Conservation (phyloP, 2,888 invertebrate species). For the Euclidia mi region DNA sequence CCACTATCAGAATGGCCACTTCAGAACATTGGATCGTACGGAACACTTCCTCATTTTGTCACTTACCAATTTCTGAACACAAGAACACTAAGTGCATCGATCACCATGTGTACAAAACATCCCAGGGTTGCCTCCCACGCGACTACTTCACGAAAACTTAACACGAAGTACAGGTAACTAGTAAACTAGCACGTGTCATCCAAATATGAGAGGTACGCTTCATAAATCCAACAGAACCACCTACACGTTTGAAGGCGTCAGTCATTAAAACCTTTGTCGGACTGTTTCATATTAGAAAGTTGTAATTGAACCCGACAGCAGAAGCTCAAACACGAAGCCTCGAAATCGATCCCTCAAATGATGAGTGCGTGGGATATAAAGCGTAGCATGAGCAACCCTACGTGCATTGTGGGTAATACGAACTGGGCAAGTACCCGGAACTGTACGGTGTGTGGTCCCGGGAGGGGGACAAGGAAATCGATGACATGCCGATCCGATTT, state of each 20-base stretch:
- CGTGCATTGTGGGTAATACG: constrained; percentile 50
- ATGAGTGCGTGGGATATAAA: constrained; percentile 14
- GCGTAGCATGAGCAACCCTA: constrained; percentile 36
- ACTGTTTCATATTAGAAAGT: background rate
- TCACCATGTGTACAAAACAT: constrained; percentile 45
- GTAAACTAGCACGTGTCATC: background rate
- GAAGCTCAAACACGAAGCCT: background rate
- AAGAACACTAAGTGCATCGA: constrained; percentile 51
- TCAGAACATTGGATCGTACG: constrained; percentile 38
- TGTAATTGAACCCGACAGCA: background rate
- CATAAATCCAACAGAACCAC: background rate
- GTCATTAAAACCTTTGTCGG: background rate
- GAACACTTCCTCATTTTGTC: constrained; percentile 55
- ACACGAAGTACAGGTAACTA: background rate
- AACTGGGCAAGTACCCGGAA: constrained; percentile 62
- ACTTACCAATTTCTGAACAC: constrained; percentile 50
- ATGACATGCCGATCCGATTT: constrained; percentile 66
- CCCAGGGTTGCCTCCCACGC: constrained; percentile 39
- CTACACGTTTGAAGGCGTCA: constrained; percentile 1
- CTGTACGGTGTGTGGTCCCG: constrained; percentile 62
- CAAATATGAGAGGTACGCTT: background rate
- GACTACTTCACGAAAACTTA: background rate
- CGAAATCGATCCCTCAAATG: background rate
- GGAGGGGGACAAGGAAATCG: constrained; percentile 55
- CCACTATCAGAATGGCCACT: constrained; percentile 40